phyloP scores from a whole-genome alignment of 2,797 vertebrate genomes.

The Darevskia nairensis region DNA sequence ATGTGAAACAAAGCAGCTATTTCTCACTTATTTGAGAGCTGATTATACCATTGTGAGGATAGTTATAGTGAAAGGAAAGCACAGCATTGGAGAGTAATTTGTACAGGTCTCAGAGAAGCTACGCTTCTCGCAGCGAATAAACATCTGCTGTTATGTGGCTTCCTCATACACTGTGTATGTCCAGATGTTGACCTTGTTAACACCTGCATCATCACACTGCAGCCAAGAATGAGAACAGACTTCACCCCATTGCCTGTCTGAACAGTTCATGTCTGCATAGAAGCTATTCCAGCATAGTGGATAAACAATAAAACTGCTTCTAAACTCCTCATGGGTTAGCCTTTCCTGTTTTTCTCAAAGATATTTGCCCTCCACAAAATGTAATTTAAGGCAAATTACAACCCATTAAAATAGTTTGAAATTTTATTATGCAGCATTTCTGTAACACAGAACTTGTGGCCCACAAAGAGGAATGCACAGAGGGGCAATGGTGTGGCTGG shows the following conservation, averaged over 20 bases:
- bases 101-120: neutral
- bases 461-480: neutral
- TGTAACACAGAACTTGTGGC: neutral
- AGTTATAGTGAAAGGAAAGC: neutral
- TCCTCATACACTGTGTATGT: neutral
- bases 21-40: neutral
- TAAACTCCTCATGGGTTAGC: neutral
- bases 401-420: neutral
- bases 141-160: neutral
- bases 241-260: neutral
- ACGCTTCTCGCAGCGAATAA: neutral
- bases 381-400: neutral
- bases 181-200: neutral
- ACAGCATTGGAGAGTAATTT: neutral
- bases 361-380: neutral
- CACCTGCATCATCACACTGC: neutral
- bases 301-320: neutral
- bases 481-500: too few species aligned
- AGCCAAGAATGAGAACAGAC: neutral
- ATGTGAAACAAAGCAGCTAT: neutral
- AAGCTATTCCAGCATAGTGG: neutral
- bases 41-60: neutral
- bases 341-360: neutral
- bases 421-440: neutral
- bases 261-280: neutral